Evolutionary conservation across 2,888 invertebrate species (phyloP).

Genomic region (Cephus rjabovi): DNA sequence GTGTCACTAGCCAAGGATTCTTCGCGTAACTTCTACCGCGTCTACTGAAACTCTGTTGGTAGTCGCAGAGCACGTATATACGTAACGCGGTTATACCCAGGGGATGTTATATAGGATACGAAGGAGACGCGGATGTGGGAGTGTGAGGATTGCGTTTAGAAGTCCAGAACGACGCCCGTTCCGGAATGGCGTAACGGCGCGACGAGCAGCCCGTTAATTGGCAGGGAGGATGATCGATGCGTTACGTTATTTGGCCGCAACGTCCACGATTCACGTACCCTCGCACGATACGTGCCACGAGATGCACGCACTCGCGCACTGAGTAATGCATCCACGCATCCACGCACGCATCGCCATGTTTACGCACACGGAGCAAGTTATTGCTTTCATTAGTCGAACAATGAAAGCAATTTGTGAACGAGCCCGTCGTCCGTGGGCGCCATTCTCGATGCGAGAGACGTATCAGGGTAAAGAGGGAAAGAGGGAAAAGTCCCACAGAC

Average conservation of each 20-base stretch:
- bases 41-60: neutral
- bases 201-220: conserved; percentile 46
- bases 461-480: neutral
- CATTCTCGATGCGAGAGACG: conserved; percentile 1
- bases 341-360: conserved; percentile 15
- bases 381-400: conserved; percentile 57
- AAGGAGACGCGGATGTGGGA: neutral
- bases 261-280: conserved; percentile 10
- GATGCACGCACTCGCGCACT: neutral
- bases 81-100: neutral
- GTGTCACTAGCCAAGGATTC: neutral
- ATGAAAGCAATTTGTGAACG: conserved; percentile 50
- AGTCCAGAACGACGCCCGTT: neutral
- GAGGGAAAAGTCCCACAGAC: neutral
- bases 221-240: conserved; percentile 55
- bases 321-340: conserved; percentile 1
- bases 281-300: neutral
- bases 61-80: neutral
- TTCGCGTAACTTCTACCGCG: neutral
- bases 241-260: conserved; percentile 44
- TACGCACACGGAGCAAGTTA: conserved; percentile 31
- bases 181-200: conserved; percentile 32
- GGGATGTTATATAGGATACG: neutral
- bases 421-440: conserved; percentile 25
- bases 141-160: neutral